phyloP scores from a whole-genome alignment of 2,797 vertebrate genomes.

The Vireo griseus region DNA sequence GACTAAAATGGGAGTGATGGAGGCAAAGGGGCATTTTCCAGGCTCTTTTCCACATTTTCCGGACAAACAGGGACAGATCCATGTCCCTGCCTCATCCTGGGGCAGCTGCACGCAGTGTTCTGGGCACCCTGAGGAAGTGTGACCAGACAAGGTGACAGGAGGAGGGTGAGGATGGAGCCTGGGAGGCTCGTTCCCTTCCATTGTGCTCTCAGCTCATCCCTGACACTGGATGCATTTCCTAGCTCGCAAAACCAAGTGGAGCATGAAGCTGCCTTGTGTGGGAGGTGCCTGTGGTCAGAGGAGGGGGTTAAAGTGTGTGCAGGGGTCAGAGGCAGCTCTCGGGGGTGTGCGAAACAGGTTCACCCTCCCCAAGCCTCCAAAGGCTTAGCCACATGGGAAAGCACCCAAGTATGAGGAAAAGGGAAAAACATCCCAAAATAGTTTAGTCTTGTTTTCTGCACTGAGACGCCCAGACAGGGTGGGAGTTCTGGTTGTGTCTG shows the following conservation, averaged over 20 bases:
- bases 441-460: conserved; percentile 70
- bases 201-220: not conserved
- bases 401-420: conserved; percentile 72
- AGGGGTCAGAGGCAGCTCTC: not conserved
- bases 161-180: not conserved
- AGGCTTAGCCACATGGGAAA: conserved; percentile 67
- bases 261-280: fast-evolving
- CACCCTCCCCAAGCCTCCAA: conserved; percentile 18
- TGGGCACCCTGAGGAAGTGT: not conserved
- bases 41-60: not conserved
- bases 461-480: conserved; percentile 70
- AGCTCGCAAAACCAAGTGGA: not conserved
- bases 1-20: fast-evolving
- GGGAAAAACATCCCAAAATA: conserved; percentile 72
- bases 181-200: not conserved
- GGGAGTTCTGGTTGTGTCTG: conserved; percentile 73
- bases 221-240: not conserved
- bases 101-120: not conserved
- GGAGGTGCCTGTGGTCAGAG: not conserved
- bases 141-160: not conserved
- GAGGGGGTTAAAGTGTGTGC: not conserved
- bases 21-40: not conserved
- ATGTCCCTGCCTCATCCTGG: fast-evolving
- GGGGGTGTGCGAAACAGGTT: conserved; percentile 43
- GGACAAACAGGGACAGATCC: not conserved